phyloP scores from a whole-genome alignment of 2,888 invertebrate species.

The Ypsolopha sequella region DNA sequence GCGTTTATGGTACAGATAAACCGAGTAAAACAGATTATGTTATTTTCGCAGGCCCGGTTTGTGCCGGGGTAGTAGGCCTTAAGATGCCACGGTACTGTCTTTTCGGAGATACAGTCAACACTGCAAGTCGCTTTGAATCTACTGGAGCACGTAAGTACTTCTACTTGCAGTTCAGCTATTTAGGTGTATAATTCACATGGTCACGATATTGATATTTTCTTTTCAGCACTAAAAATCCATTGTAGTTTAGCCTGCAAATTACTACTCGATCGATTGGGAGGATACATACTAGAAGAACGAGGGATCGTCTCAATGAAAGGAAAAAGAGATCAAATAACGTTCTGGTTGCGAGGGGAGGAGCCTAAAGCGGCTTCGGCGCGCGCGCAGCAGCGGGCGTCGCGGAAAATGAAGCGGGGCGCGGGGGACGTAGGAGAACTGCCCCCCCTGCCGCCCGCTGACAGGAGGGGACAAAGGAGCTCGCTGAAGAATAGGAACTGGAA shows the following conservation, averaged over 20 bases:
- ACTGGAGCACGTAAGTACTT: constrained; percentile 78
- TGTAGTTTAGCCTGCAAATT: constrained; percentile 81
- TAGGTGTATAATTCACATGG: too few relatives aligned
- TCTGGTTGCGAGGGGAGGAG: constrained; percentile 86
- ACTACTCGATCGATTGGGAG: constrained; percentile 78
- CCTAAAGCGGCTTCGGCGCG: constrained; percentile 68
- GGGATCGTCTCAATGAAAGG: constrained; percentile 87
- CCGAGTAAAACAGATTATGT: background rate
- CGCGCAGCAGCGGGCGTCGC: constrained; percentile 43
- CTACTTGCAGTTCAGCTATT: background rate
- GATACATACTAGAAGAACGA: constrained; percentile 81
- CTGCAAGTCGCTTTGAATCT: constrained; percentile 89
- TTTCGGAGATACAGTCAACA: constrained; percentile 95
- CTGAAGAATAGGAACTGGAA: constrained; percentile 76
- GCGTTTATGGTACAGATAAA: too few relatives aligned
- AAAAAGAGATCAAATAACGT: constrained; percentile 85
- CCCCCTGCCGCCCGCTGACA: constrained; percentile 21
- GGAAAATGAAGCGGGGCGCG: constrained; percentile 52
- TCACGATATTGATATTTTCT: too few relatives aligned
- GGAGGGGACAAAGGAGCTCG: constrained; percentile 60
- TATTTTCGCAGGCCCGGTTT: constrained; percentile 79
- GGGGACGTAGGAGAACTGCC: constrained; percentile 36
- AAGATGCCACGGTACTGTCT: constrained; percentile 95
- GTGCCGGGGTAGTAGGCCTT: constrained; percentile 91
- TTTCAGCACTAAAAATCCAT: constrained; percentile 83